Conservation (phyloP, 2,113 vertebrate species). For the Oncorhynchus gorbuscha region DNA sequence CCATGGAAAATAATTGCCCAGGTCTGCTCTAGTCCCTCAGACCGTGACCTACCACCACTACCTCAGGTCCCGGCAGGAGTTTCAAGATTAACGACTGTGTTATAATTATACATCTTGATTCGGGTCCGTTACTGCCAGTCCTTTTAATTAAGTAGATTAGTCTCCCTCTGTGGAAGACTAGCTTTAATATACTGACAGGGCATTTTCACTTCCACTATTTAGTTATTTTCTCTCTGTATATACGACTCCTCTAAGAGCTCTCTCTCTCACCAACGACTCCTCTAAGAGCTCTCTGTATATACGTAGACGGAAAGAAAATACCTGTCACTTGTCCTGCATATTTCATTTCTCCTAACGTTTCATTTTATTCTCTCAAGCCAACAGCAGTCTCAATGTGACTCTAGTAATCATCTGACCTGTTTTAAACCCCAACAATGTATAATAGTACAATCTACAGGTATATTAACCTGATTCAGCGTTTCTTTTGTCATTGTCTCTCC, state of each 20-base stretch:
- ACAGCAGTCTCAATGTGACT: background rate
- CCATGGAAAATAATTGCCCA: too few species aligned
- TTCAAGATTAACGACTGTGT: conserved; percentile 71
- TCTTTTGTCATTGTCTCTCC: background rate
- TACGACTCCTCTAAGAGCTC: too few species aligned
- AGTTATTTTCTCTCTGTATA: conserved; percentile 29
- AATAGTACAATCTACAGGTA: background rate
- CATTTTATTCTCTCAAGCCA: background rate
- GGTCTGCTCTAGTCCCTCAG: too few species aligned
- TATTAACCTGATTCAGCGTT: conserved; percentile 40
- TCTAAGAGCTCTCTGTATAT: too few species aligned
- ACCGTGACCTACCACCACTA: too few species aligned
- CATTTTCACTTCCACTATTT: conserved; percentile 48
- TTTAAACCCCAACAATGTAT: background rate
- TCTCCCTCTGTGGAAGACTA: conserved; percentile 67
- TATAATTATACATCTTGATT: conserved; percentile 78
- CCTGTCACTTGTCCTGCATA: conserved; percentile 4
- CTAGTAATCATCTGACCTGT: conserved; percentile 12
- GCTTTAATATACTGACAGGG: conserved; percentile 72
- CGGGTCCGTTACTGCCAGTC: conserved; percentile 76
- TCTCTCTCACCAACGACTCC: too few species aligned
- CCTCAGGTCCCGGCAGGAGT: conserved; percentile 16
- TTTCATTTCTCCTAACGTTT: background rate
- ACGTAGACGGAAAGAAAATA: conserved; percentile 29
- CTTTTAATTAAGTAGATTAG: conserved; percentile 79